Evolutionary conservation across 2,113 vertebrate species (phyloP), one percentile per base, ranked within the genome.

Genomic region (Grantiella picta): DNA sequence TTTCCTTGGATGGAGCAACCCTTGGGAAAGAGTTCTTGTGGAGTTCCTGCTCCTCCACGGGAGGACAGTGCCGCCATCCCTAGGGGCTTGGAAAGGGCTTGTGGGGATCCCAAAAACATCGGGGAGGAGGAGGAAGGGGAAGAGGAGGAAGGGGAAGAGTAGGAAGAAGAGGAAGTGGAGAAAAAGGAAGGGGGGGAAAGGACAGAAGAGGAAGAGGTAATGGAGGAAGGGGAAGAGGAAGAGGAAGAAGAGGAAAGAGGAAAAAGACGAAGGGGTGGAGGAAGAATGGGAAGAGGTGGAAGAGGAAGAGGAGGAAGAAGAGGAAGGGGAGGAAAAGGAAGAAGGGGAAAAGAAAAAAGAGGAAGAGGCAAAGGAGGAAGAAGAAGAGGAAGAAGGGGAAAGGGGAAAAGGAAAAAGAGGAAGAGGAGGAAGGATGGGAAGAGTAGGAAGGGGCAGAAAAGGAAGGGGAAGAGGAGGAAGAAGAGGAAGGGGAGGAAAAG

Each of bases 301-400:
- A 42, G 54, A 8, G 7, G 5, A 22, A 28, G n/a, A 47, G 24
- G 12, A 13, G 3, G 7, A 23, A 20, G 3, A 11, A 18, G 35
- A 11, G 38, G 8, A 12, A 11, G 16, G 29, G 11, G 27, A 18
- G 5, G 11, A 35, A 7, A 4, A 3, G 11, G 20, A 23, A 15
- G 28, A 31, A 29, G 35, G 40, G 3, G 22, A 38, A 11, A 11
- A 38, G 36, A 11, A 38, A 38, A 5, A 27, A 24, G 24, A 35
- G 12, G 25, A 36, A 15, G 12, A 25, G 25, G 57, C 15, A 40
- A 20, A 4, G 12, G 5, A 14, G 25, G 3, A 28, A 29, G 56
- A 6, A 31, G 3, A 10, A 9, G 6, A 5, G 10, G 3, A 53
- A 4, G 36, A 10, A 3, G 15, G 14, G 27, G 20, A 33, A 27